Evolutionary conservation across 2,113 vertebrate species (phyloP), one percentile per base, ranked within the genome.

Genomic region (Platichthys stellatus): DNA sequence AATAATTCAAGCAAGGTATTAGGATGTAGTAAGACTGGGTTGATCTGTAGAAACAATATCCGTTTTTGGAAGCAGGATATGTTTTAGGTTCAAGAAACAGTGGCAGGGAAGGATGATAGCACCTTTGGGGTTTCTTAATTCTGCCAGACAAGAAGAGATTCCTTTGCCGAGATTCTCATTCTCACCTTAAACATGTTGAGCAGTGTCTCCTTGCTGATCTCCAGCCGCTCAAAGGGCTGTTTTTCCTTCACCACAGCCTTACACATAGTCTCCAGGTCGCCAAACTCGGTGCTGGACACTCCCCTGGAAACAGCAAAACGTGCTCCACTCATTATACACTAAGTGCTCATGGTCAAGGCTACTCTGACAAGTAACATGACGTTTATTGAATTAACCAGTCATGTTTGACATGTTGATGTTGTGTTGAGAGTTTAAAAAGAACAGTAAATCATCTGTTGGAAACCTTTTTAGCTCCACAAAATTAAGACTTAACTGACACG

Each of bases 101-200:
- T 18, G 45, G 5, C 45, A 15, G 59, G 9, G n/a, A 61, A 61
- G 28, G 28, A 17, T 15, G 14, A 47, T 47, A 47, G 45, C 15
- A 17, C 45, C 14, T n/a, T 3, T 3, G 1, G 2, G 15, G 11
- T 35, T 28, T 31, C 2, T 20, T 53, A 18, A 0, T 53, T 54
- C 45, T 47, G 11, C 7, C 51, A 49, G n/a, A 9, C 8, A 58
- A 43, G 40, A 3, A 54, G 7, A 78, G 12, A 2, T 23, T 56
- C 17, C 20, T 51, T 3, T 38, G 51, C 18, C n/a, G 58, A 11
- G 26, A 28, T 17, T 1, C 1, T 1, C 17, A 35, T 21, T 56
- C 82, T 90, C 82, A 99, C 98, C 96, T 98, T 97, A 86, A 99
- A 99, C 98, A 99, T 99, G 89, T 96, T 95, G 72, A 99, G 88